Conservation (phyloP, 2,888 invertebrate genomes). For the Euclidia mi region DNA sequence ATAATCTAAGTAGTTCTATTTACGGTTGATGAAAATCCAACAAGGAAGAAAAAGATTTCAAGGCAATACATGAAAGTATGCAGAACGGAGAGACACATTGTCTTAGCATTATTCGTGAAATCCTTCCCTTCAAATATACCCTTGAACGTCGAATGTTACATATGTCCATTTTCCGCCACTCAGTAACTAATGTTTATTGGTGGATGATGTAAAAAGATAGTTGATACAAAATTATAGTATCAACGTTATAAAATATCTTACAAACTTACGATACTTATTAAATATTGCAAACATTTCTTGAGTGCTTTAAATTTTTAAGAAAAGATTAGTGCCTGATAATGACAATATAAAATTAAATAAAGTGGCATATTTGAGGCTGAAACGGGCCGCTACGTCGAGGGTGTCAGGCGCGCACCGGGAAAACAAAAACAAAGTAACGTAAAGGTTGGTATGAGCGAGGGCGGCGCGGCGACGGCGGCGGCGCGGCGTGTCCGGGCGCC, state of each 20-base stretch:
- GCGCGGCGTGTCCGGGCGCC: conserved; percentile 57
- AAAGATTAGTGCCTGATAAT: conserved; percentile 27
- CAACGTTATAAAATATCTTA: no score
- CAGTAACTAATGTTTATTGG: no score
- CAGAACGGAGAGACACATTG: no score
- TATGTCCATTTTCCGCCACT: no score
- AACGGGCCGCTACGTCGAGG: conserved; percentile 38
- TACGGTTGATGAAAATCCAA: no score
- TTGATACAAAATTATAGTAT: no score
- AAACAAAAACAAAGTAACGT: conserved; percentile 67
- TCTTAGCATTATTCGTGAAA: no score
- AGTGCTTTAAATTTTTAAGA: conserved; percentile 3
- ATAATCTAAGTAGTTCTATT: no score
- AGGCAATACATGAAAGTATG: no score
- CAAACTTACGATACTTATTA: neutral
- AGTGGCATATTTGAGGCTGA: conserved; percentile 51
- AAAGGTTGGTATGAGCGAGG: conserved; percentile 66
- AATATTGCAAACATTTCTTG: neutral
- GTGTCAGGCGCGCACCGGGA: conserved; percentile 57
- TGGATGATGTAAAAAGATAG: no score
- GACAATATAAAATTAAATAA: conserved; percentile 49
- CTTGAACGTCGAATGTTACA: no score
- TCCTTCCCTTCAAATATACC: no score
- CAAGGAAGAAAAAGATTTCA: conserved; percentile 1
- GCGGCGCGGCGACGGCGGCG: conserved; percentile 68